Evolutionary conservation across 64 coral and sea anemone species (phyloP).

Genomic region (Orbicella faveolata): DNA sequence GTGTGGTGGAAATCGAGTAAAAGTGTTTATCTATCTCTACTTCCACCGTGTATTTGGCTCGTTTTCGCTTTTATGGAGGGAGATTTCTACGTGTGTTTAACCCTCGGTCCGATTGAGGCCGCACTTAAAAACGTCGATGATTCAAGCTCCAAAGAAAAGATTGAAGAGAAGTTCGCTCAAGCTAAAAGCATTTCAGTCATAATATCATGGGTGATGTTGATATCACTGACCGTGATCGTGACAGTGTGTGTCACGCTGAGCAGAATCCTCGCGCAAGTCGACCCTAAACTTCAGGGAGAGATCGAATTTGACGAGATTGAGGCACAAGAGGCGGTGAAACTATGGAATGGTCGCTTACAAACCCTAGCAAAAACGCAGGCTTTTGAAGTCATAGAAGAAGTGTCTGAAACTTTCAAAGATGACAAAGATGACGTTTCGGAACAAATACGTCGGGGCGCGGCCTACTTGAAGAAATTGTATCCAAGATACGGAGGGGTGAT

Average conservation of each 20-base stretch:
- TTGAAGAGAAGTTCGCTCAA: constrained; percentile 38
- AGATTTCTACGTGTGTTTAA: constrained; percentile 61
- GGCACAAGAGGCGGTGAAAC: constrained; percentile 15
- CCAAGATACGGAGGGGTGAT: constrained; percentile 55
- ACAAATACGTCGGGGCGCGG: constrained; percentile 29
- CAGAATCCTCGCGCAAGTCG: constrained; percentile 23
- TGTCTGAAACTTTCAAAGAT: neutral
- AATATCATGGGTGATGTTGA: constrained; percentile 56
- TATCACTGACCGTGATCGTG: constrained; percentile 19
- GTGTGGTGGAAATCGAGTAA: constrained; percentile 64
- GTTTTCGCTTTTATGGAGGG: constrained; percentile 58
- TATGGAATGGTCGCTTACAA: constrained; percentile 15
- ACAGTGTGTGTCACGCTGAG: constrained; percentile 57
- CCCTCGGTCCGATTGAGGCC: constrained; percentile 39
- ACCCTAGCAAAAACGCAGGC: constrained; percentile 28
- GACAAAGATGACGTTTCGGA: constrained; percentile 12
- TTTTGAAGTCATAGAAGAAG: constrained; percentile 5
- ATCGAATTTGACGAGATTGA: constrained; percentile 51
- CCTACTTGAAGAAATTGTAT: constrained; percentile 44
- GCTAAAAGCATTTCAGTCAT: constrained; percentile 58
- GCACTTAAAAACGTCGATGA: constrained; percentile 2
- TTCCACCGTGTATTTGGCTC: constrained; percentile 58
- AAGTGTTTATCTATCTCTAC: constrained; percentile 46
- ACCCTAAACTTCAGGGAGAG: constrained; percentile 39
- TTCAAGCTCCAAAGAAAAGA: neutral